Conservation (phyloP, 2,113 vertebrate species). For the Istiophorus platypterus region DNA sequence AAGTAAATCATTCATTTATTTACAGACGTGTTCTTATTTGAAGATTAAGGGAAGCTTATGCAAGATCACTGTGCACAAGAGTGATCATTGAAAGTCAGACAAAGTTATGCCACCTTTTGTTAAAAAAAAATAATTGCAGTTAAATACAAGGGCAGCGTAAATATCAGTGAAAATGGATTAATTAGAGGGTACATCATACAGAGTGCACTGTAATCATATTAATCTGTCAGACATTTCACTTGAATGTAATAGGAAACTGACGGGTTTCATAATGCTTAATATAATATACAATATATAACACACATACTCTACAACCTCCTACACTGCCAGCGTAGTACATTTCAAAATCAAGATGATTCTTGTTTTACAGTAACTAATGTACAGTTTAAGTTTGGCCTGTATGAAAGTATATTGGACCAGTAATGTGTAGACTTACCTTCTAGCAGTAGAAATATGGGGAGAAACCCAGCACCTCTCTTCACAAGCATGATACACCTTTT, state of each 20-base stretch:
- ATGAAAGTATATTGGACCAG: not conserved
- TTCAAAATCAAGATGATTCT: not conserved
- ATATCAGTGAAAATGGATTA: not conserved
- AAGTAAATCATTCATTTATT: not conserved
- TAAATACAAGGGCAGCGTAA: not conserved
- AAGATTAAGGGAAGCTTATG: not conserved
- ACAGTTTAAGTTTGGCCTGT: not conserved
- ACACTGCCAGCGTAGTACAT: not conserved
- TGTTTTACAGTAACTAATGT: not conserved
- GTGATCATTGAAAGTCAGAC: not conserved
- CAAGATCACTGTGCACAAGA: not conserved
- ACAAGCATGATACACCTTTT: slow-evolving; percentile 6
- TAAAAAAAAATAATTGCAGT: not conserved
- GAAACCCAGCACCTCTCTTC: slow-evolving; percentile 17
- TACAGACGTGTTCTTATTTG: not conserved
- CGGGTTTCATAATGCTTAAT: not conserved
- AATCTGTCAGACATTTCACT: not conserved
- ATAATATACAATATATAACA: not conserved
- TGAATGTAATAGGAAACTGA: not conserved
- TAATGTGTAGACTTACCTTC: slow-evolving; percentile 43
- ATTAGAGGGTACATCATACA: not conserved
- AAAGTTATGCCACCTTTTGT: not conserved
- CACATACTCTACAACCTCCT: not conserved
- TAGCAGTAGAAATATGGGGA: not conserved
- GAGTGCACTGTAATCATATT: not conserved